Conservation (phyloP, 37 sponge, comb jelly and placozoan genomes). For the Aphrocallistes beatrix region DNA sequence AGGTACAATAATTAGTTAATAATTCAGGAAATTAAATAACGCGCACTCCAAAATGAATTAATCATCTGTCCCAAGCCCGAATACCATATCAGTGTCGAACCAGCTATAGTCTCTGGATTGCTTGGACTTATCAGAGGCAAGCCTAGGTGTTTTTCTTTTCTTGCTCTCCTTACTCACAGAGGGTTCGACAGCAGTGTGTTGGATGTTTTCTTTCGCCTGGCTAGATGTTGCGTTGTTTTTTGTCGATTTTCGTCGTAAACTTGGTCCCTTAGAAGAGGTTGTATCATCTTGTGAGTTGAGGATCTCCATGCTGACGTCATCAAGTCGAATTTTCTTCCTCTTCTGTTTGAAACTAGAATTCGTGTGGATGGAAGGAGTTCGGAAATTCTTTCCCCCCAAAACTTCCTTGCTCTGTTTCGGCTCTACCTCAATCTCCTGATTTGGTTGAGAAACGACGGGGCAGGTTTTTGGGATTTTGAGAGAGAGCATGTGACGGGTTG, state of each 20-base stretch:
- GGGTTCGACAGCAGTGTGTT: background rate
- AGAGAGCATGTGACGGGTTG: background rate
- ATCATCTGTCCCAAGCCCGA: background rate
- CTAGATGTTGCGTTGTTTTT: background rate
- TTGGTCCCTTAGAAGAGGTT: background rate
- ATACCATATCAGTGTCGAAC: background rate
- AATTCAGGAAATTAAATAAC: background rate
- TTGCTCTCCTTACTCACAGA: background rate
- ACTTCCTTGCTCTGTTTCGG: background rate
- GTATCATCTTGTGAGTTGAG: background rate
- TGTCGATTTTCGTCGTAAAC: no score
- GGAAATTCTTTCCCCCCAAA: background rate
- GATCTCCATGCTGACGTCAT: constrained; percentile 16
- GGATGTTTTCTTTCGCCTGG: background rate
- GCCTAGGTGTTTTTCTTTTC: no score
- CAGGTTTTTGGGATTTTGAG: background rate
- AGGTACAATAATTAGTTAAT: background rate
- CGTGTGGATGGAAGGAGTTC: background rate
- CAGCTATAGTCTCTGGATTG: background rate
- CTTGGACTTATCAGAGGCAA: background rate
- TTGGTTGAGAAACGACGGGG: background rate
- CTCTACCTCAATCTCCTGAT: background rate
- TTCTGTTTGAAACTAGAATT: constrained; percentile 4
- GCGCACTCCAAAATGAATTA: background rate
- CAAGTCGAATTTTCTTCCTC: background rate